A percentile compares a stretch with the other conserved stretches of the same genome.
Conservation (phyloP, 2,797 vertebrate genomes). For the Cichlasoma orientale region DNA sequence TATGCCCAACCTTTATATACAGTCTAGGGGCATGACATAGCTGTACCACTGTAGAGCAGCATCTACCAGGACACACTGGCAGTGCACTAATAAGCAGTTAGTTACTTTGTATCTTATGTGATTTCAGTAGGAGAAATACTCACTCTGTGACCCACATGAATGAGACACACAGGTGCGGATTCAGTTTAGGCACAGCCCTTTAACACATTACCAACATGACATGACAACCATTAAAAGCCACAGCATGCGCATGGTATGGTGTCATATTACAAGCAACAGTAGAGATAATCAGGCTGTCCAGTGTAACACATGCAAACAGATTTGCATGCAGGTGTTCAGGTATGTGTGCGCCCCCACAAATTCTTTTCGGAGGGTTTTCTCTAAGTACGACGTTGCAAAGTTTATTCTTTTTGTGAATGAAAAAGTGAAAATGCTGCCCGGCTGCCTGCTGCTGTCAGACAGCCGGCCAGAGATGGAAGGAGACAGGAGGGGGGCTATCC, state of each 20-base stretch:
- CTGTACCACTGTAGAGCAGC: background rate
- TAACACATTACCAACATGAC: conserved; percentile 8
- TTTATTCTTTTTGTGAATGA: conserved; percentile 31
- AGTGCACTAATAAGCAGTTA: background rate
- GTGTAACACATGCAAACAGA: background rate
- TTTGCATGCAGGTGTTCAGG: background rate
- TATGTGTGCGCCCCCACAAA: background rate
- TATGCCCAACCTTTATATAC: too few relatives aligned
- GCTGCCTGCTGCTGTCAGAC: conserved; percentile 55
- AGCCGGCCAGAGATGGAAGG: conserved; percentile 54
- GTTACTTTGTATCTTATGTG: background rate
- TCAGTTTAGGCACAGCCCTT: background rate
- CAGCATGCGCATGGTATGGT: background rate
- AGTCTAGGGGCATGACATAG: too few relatives aligned
- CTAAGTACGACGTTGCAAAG: background rate
- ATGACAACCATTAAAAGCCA: conserved; percentile 21
- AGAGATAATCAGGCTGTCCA: background rate
- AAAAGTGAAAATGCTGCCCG: background rate
- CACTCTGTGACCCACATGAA: background rate
- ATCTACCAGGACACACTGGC: background rate
- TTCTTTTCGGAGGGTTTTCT: background rate
- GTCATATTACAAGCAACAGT: conserved; percentile 12
- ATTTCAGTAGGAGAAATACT: background rate
- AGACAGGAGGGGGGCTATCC: conserved; percentile 62
- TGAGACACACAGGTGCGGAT: background rate